Percentiles rank a stretch among this genome's conserved stretches.
These are phyloP conservation scores for Callospermophilus lateralis DNA, from an alignment of 2,113 vertebrate genomes.

Conservation along the genomic window DNA sequence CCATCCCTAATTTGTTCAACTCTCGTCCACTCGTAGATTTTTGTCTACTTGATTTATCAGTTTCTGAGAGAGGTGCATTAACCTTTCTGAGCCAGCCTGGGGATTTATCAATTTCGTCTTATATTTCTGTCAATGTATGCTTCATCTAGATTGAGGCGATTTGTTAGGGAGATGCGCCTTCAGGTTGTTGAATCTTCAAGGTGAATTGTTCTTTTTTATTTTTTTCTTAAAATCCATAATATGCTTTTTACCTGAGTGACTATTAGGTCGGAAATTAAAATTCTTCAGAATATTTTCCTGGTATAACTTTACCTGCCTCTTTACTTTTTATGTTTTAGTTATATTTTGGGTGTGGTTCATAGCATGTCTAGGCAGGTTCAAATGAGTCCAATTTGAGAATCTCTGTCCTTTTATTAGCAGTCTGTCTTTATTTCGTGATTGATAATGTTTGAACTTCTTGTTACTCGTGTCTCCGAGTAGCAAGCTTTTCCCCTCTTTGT, in stretches of 20 bases:
- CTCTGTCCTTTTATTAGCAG: background rate
- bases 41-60: background rate
- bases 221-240: background rate
- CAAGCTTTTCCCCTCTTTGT: background rate
- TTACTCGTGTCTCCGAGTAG: background rate
- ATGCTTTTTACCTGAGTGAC: background rate
- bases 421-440: background rate
- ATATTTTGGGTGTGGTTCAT: background rate
- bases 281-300: background rate
- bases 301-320: background rate
- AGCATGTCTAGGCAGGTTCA: background rate
- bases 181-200: background rate
- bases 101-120: background rate
- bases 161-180: background rate
- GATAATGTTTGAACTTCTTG: background rate
- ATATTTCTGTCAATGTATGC: background rate
- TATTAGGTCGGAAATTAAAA: background rate
- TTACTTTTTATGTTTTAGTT: background rate
- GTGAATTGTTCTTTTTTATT: background rate
- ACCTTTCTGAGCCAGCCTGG: background rate
- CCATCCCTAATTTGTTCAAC: background rate
- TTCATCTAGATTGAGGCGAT: background rate
- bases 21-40: background rate
- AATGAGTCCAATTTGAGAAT: conserved; percentile 10
- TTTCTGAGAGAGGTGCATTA: background rate